Conservation (phyloP, 2,113 vertebrate genomes). For the Spea bombifrons region DNA sequence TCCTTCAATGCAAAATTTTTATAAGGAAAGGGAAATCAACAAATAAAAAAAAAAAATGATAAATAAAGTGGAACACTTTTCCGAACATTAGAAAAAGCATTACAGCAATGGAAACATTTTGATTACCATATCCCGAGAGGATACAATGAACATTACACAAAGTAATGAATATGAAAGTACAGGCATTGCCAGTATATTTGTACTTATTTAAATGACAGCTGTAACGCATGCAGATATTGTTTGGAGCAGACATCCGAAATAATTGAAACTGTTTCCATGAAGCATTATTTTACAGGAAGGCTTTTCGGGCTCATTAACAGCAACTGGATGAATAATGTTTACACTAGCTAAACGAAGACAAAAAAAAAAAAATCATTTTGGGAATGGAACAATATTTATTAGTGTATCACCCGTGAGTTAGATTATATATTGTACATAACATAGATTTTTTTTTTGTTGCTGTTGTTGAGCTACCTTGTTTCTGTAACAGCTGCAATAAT, state of each 20-base stretch:
- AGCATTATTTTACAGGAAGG: conserved; percentile 59
- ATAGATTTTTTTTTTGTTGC: conserved; percentile 51
- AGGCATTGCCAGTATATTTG: conserved; percentile 63
- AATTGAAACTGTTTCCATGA: conserved; percentile 33
- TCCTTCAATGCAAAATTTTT: conserved; percentile 70
- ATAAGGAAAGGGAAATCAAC: conserved; percentile 63
- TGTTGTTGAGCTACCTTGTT: conserved; percentile 68
- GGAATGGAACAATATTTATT: conserved; percentile 62
- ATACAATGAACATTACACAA: conserved; percentile 64
- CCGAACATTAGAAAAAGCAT: conserved; percentile 65
- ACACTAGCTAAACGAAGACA: conserved; percentile 65
- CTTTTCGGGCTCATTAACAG: conserved; percentile 72
- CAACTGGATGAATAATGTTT: conserved; percentile 70
- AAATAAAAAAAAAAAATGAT: conserved; percentile 50
- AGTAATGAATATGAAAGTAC: conserved; percentile 56
- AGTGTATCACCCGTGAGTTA: conserved; percentile 64
- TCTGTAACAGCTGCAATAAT: conserved; percentile 80
- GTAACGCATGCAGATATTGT: conserved; percentile 79
- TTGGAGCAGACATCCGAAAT: conserved; percentile 69
- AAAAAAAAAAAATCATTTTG: conserved; percentile 16
- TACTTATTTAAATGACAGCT: conserved; percentile 70
- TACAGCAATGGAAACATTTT: conserved; percentile 67
- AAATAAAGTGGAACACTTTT: conserved; percentile 27
- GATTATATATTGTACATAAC: conserved; percentile 54
- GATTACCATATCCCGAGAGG: conserved; percentile 71